Percentiles rank a stretch among this genome's conserved stretches.
These are phyloP conservation scores for Cynoglossus semilaevis DNA, from an alignment of 2,113 vertebrate genomes.

Conservation along the genomic window DNA sequence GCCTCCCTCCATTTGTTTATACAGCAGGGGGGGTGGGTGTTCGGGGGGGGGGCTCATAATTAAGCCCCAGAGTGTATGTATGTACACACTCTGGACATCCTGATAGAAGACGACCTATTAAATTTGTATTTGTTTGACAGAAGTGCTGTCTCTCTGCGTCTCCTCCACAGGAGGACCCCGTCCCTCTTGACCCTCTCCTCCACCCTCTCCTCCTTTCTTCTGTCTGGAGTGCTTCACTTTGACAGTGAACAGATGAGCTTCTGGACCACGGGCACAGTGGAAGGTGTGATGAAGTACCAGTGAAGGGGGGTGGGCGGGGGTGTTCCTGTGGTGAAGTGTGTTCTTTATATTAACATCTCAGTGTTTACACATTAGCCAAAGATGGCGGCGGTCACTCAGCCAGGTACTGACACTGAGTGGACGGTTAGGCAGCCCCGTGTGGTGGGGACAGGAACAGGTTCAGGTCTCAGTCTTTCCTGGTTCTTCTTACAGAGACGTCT, in stretches of 20 bases:
- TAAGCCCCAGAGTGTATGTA: conserved; percentile 88
- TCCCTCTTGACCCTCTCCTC: conserved; percentile 89
- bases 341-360: no score
- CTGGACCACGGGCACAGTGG: conserved; percentile 85
- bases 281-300: no score
- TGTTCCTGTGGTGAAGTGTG: no score
- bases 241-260: conserved; percentile 75
- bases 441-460: conserved; percentile 39
- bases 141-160: conserved; percentile 88
- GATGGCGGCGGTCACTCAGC: conserved; percentile 31
- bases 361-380: conserved; percentile 56
- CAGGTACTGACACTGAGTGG: conserved; percentile 45
- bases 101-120: conserved; percentile 90
- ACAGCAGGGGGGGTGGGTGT: conserved; percentile 79
- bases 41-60: conserved; percentile 85
- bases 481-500: conserved; percentile 44
- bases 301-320: conserved; percentile 85
- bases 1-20: conserved; percentile 90
- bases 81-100: conserved; percentile 93
- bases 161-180: conserved; percentile 88
- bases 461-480: conserved; percentile 52
- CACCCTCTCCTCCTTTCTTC: conserved; percentile 81
- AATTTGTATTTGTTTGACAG: conserved; percentile 99
- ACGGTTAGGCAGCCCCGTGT: no score
- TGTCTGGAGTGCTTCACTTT: conserved; percentile 84